Evolutionary conservation across 2,113 vertebrate genomes (phyloP), one percentile per base, ranked within the genome.

Genomic region (Agelaius tricolor): DNA sequence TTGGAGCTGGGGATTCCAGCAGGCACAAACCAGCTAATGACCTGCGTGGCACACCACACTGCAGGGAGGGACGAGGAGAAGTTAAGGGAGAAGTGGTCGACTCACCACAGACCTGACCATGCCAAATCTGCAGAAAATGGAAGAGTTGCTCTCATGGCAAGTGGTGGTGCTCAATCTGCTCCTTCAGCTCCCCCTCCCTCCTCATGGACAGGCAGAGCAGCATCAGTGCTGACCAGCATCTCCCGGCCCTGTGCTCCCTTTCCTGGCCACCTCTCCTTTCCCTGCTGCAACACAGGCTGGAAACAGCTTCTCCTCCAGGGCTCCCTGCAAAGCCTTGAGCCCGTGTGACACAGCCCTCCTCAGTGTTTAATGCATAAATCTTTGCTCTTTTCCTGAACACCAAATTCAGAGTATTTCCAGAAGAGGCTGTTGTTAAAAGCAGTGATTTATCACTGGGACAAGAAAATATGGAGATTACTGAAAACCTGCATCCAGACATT

Each of bases 191-290:
- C 6, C 57, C 3, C 27, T 51, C 16, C 30, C 13, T 72, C 15
- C 6, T 11, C 2, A 2, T 0, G 4, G 30, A 19, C 27, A 54
- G 24, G 3, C 8, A 44, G 35, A 47, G 19, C 43, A 35, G 0
- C 23, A 43, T 1, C 12, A 35, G 15, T 1, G 7, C 24, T 96
- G 22, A 8, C 18, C 41, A 30, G 10, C 4, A 23, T 4, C 4
- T 21, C 21, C 58, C 51, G 2, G 2, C 3, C 28, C 47, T 3
- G 1, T 16, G 6, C 2, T 63, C 3, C 1, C 5, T 59, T 5
- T 47, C 30, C 35, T 69, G 35, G 6, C 7, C 7, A 65, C 6
- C 35, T 27, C 22, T 77, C 7, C 13, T 52, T 58, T 62, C 31
- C 24, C 4, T 35, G 6, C 4, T 61, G 5, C 8, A 21, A 20